Conservation (phyloP, 2,888 invertebrate genomes). For the Mesopsocus fuscifrons region DNA sequence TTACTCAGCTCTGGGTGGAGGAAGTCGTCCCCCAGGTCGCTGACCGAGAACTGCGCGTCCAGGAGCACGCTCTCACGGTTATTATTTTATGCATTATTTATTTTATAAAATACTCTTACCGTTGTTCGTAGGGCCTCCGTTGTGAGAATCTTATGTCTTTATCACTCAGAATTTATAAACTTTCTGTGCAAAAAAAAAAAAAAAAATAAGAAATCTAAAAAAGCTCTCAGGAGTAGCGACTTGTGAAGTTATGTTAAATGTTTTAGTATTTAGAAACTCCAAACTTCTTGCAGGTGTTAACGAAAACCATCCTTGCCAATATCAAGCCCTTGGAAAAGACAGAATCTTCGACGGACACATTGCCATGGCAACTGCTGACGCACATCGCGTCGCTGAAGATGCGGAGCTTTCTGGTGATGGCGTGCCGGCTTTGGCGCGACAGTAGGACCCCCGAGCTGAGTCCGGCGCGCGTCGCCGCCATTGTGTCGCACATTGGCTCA, state of each 20-base stretch:
- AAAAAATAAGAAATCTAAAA: too few species aligned
- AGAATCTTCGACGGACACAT: neutral
- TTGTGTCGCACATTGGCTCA: slow-evolving; percentile 1
- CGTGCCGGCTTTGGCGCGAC: neutral
- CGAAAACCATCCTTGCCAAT: neutral
- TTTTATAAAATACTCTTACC: too few species aligned
- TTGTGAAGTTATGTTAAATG: too few species aligned
- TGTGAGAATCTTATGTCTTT: too few species aligned
- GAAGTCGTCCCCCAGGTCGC: slow-evolving; percentile 5
- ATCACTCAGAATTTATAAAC: too few species aligned
- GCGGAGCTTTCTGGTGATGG: slow-evolving; percentile 1
- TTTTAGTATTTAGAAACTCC: too few species aligned
- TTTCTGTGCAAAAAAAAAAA: too few species aligned
- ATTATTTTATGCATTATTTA: too few species aligned
- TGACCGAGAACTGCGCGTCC: slow-evolving; percentile 4
- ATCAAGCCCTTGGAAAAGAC: neutral
- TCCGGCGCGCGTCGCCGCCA: neutral
- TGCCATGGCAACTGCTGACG: slow-evolving; percentile 1
- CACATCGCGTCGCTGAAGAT: slow-evolving; percentile 3
- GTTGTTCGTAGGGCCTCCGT: too few species aligned
- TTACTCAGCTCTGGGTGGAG: slow-evolving; percentile 1
- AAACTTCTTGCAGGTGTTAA: neutral
- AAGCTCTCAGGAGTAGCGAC: too few species aligned
- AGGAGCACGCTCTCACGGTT: neutral
- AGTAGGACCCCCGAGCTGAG: neutral